A percentile compares a stretch with the other conserved stretches of the same genome.
Conservation (phyloP, 2,888 invertebrate genomes). For the Ferdinandea cuprea region DNA sequence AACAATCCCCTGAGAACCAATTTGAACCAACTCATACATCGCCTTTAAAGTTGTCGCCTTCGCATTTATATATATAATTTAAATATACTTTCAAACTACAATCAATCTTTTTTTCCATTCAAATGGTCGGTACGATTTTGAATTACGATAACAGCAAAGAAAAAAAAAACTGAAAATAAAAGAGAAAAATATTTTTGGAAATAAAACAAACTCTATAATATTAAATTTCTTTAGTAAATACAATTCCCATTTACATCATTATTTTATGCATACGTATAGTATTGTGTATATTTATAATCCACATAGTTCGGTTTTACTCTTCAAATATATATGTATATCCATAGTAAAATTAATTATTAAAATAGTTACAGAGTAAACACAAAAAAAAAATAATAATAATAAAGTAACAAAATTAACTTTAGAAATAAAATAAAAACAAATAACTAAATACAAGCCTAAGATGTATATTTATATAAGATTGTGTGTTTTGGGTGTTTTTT, state of each 20-base stretch:
- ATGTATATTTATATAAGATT: conserved; percentile 32
- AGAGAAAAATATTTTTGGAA: conserved; percentile 18
- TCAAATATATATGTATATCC: conserved; percentile 48
- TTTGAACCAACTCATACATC: too few relatives aligned
- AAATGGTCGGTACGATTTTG: background rate
- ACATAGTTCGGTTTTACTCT: conserved; percentile 31
- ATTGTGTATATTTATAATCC: conserved; percentile 34
- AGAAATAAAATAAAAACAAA: conserved; percentile 25
- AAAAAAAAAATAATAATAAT: conserved; percentile 24
- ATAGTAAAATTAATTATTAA: conserved; percentile 32
- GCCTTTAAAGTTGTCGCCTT: too few relatives aligned
- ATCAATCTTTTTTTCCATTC: too few relatives aligned
- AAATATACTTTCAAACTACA: background rate
- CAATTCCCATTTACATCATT: conserved; percentile 71
- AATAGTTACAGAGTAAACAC: conserved; percentile 32
- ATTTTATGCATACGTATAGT: conserved; percentile 44
- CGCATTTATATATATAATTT: too few relatives aligned
- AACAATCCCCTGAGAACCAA: too few relatives aligned
- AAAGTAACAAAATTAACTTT: conserved; percentile 42
- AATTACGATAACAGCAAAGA: background rate
- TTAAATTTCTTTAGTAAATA: conserved; percentile 73
- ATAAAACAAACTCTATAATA: conserved; percentile 71
- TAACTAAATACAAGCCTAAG: conserved; percentile 56
- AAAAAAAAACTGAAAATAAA: conserved; percentile 39
- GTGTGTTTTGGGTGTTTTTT: too few relatives aligned